These are phyloP conservation scores for Ennomos fuscantarius DNA, from an alignment of 2,888 invertebrate genomes.

Conservation along the genomic window DNA sequence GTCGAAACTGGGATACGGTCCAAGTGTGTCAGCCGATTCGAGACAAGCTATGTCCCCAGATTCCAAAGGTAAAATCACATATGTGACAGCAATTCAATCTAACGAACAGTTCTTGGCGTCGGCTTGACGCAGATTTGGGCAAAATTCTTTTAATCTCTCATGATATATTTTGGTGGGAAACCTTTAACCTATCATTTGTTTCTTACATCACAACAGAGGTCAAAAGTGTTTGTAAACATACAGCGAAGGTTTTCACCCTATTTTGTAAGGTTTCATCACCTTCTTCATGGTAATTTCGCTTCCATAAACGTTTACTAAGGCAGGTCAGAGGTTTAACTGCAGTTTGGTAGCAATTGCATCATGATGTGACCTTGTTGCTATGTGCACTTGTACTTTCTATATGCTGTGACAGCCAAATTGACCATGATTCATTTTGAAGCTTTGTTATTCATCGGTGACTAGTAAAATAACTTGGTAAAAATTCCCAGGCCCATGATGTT, in stretches of 20 bases:
- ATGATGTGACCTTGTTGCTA: constrained; percentile 59
- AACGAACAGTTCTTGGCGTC: constrained; percentile 11
- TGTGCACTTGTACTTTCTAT: constrained; percentile 63
- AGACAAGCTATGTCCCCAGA: constrained; percentile 65
- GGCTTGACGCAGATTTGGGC: constrained; percentile 6
- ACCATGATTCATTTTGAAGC: constrained; percentile 20
- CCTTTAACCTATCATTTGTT: constrained; percentile 72
- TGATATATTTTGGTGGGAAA: constrained; percentile 77
- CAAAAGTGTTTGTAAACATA: constrained; percentile 81
- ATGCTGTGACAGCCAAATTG: constrained; percentile 42
- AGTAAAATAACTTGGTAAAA: no score
- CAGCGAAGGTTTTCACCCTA: constrained; percentile 52
- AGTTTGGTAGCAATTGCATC: constrained; percentile 53
- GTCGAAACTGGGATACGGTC: constrained; percentile 76
- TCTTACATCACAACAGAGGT: constrained; percentile 80
- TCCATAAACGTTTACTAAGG: constrained; percentile 10
- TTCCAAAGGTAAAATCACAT: constrained; percentile 67
- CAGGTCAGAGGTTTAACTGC: constrained; percentile 28
- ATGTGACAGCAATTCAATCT: constrained; percentile 14
- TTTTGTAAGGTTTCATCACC: constrained; percentile 29
- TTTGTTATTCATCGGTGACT: constrained; percentile 10
- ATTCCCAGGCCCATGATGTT: no score
- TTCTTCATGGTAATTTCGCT: constrained; percentile 6
- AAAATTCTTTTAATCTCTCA: constrained; percentile 16
- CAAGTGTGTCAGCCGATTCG: constrained; percentile 75